Percentiles rank a stretch among this genome's conserved stretches.
Evolutionary conservation across 2,888 invertebrate species (phyloP).

Genomic region (Eristalis arbustorum): DNA sequence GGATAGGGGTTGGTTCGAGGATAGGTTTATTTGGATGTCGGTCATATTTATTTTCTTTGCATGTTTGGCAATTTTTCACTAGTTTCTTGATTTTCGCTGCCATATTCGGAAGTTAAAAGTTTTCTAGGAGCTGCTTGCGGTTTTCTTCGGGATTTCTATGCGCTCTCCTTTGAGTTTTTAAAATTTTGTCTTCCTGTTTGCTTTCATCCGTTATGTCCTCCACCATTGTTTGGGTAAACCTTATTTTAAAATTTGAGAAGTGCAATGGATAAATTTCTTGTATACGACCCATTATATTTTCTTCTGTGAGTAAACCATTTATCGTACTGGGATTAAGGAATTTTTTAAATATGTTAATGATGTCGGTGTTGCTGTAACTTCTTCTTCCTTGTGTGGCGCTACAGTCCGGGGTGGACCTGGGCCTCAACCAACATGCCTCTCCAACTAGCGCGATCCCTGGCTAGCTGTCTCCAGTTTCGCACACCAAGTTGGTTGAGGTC

Average conservation of each 20-base stretch:
- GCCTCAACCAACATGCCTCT: no score
- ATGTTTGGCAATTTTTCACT: conserved; percentile 37
- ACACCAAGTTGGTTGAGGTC: no score
- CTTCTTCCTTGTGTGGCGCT: no score
- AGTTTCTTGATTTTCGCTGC: conserved; percentile 34
- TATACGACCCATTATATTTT: conserved; percentile 40
- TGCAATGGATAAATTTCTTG: conserved; percentile 28
- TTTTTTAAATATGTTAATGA: conserved; percentile 28
- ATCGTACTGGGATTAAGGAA: conserved; percentile 23
- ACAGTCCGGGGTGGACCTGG: no score
- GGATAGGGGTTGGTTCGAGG: not conserved
- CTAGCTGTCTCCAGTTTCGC: no score
- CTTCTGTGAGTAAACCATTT: conserved; percentile 37
- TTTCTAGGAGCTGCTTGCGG: conserved; percentile 9
- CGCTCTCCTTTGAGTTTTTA: conserved; percentile 29
- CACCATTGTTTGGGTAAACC: conserved; percentile 33
- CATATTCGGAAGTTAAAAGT: conserved; percentile 47
- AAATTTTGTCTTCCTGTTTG: conserved; percentile 25
- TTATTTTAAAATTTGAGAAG: conserved; percentile 27
- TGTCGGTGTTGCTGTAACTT: conserved; percentile 26
- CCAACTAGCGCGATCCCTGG: no score
- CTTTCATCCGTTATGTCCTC: conserved; percentile 17
- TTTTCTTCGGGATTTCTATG: conserved; percentile 40
- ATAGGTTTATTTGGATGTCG: not conserved
- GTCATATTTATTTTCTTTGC: conserved; percentile 11